phyloP scores from a whole-genome alignment of 2,888 invertebrate species.

The Macrosiphum euphorbiae region DNA sequence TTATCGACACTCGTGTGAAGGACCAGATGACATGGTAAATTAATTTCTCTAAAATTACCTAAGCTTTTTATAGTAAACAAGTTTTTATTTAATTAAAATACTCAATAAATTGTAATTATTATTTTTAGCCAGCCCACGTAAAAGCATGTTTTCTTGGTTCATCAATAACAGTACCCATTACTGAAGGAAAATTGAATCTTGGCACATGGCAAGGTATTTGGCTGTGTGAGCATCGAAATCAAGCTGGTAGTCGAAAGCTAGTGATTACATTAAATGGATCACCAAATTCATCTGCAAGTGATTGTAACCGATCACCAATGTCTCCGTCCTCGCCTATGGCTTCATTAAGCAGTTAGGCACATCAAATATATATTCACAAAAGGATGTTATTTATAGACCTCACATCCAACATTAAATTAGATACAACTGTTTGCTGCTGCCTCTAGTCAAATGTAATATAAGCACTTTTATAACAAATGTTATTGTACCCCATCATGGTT shows the following conservation, averaged over 20 bases:
- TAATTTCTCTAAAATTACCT: background rate
- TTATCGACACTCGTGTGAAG: constrained; percentile 97
- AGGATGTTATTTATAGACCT: constrained; percentile 27
- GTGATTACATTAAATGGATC: constrained; percentile 92
- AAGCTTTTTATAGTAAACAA: background rate
- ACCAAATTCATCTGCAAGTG: constrained; percentile 80
- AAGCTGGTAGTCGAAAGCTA: constrained; percentile 91
- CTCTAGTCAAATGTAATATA: constrained; percentile 56
- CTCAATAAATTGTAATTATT: background rate
- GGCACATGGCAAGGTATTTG: constrained; percentile 99
- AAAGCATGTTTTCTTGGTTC: constrained; percentile 97
- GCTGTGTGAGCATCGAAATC: constrained; percentile 98
- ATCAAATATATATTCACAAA: background rate
- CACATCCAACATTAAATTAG: constrained; percentile 45
- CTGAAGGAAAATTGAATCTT: constrained; percentile 93
- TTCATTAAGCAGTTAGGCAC: constrained; percentile 87
- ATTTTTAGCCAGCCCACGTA: constrained; percentile 92
- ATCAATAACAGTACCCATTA: constrained; percentile 94
- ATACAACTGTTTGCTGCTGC: constrained; percentile 50
- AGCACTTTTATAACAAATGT: constrained; percentile 53
- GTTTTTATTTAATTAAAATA: constrained; percentile 2
- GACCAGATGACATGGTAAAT: constrained; percentile 96
- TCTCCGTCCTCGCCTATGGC: constrained; percentile 88
- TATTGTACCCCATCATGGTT: constrained; percentile 26
- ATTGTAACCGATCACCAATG: constrained; percentile 80